phyloP scores from a whole-genome alignment of 1,140 invertebrate genomes.

The Procambarus virginalis region DNA sequence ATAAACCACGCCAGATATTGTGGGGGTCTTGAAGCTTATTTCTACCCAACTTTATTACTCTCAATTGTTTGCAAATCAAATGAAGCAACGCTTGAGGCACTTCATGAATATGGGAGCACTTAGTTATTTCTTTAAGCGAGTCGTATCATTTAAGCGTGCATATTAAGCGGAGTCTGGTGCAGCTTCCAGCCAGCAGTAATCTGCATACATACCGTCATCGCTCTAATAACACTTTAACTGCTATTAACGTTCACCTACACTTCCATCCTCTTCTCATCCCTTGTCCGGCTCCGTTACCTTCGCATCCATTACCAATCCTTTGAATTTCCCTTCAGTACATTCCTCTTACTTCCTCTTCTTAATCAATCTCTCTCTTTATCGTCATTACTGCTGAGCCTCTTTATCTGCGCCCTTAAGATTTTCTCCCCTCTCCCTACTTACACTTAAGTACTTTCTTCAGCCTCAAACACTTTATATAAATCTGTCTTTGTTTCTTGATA shows the following conservation, averaged over 20 bases:
- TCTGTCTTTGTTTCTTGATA: too few species aligned
- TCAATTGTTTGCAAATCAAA: too few species aligned
- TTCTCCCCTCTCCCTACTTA: too few species aligned
- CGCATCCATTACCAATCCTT: neutral
- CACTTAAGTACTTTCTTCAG: too few species aligned
- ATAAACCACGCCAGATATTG: neutral
- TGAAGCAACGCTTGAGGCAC: too few species aligned
- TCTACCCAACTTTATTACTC: too few species aligned
- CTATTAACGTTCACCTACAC: neutral
- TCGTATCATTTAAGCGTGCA: neutral
- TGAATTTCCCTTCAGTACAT: neutral
- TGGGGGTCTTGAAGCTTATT: too few species aligned
- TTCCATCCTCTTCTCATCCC: neutral
- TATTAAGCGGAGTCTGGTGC: neutral
- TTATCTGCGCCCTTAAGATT: too few species aligned
- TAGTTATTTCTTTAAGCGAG: neutral
- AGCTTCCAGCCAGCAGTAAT: neutral
- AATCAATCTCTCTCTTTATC: neutral
- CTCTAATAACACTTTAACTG: constrained; percentile 13
- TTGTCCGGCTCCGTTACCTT: too few species aligned
- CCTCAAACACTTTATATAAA: too few species aligned
- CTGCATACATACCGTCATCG: constrained; percentile 15
- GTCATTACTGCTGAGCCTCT: too few species aligned
- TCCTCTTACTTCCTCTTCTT: neutral
- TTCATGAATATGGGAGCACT: too few species aligned